A percentile compares a stretch with the other conserved stretches of the same genome.
phyloP scores from a whole-genome alignment of 2,888 invertebrate species.

The Drosophila melanocephala region DNA sequence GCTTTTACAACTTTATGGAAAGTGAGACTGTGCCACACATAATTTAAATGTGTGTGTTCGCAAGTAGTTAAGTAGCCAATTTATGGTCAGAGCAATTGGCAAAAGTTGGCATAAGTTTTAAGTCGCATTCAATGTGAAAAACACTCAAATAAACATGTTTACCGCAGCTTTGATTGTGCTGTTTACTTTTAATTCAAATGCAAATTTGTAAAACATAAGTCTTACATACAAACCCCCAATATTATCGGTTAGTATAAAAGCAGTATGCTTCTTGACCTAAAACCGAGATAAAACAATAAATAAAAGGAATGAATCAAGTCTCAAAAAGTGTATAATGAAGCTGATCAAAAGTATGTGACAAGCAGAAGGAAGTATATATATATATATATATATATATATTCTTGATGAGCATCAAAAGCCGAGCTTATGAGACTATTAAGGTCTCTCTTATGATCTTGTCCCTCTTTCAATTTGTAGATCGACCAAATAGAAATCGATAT shows the following conservation, averaged over 20 bases:
- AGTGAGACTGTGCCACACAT: conserved; percentile 5
- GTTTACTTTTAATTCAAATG: background rate
- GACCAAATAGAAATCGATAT: background rate
- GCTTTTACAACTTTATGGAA: conserved; percentile 31
- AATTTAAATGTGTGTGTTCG: conserved; percentile 6
- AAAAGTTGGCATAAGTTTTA: conserved; percentile 4
- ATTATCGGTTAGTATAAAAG: background rate
- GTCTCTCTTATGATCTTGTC: background rate
- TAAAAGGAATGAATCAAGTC: background rate
- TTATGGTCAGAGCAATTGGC: conserved; percentile 31
- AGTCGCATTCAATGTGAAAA: background rate
- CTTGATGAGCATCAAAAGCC: background rate
- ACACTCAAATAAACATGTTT: background rate
- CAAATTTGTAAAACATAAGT: background rate
- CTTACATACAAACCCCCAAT: background rate
- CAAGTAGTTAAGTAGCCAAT: conserved; percentile 52
- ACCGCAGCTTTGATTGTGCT: background rate
- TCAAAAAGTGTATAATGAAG: background rate
- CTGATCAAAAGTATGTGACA: background rate
- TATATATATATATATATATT: background rate
- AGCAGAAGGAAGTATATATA: background rate
- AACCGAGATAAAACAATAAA: background rate
- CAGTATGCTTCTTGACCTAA: background rate
- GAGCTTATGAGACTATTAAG: background rate
- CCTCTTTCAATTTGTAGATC: background rate